Conservation (phyloP, 2,113 vertebrate species). For the Cisticola juncidis region DNA sequence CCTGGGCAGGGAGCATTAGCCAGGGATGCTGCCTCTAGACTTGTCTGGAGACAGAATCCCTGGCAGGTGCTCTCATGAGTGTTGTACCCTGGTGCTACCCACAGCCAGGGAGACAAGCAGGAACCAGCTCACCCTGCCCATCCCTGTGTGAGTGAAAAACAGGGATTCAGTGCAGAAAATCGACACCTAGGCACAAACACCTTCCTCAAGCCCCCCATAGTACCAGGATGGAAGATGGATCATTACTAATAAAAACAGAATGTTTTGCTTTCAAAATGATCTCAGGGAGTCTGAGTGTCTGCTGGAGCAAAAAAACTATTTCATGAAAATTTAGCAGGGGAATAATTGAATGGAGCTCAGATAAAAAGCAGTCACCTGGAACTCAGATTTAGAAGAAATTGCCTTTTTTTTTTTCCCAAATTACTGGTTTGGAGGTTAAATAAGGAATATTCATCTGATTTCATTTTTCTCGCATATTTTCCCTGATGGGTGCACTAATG, state of each 20-base stretch:
- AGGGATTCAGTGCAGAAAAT: not conserved
- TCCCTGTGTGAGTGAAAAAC: rapidly evolving
- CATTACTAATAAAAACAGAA: not conserved
- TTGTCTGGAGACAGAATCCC: not conserved
- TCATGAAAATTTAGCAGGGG: constrained; percentile 41
- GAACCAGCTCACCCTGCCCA: not conserved
- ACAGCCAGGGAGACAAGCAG: not conserved
- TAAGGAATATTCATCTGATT: constrained; percentile 11
- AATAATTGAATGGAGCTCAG: constrained; percentile 39
- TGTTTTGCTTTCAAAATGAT: constrained; percentile 1
- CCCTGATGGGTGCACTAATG: not conserved
- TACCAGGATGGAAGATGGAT: not conserved
- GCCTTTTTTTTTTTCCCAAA: not conserved
- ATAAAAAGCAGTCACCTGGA: constrained; percentile 52
- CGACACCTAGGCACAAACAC: not conserved
- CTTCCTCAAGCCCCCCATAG: not conserved
- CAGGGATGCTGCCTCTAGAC: not conserved
- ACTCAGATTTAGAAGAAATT: constrained; percentile 50
- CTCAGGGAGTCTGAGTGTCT: not conserved
- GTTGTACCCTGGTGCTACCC: not conserved
- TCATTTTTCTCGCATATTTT: not conserved
- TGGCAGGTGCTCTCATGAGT: not conserved
- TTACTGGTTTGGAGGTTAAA: constrained; percentile 36
- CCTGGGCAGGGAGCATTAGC: not conserved
- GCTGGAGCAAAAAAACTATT: constrained; percentile 3